These are phyloP conservation scores for Pteropus alecto DNA, from an alignment of 2,113 vertebrate genomes.

Conservation along the genomic window DNA sequence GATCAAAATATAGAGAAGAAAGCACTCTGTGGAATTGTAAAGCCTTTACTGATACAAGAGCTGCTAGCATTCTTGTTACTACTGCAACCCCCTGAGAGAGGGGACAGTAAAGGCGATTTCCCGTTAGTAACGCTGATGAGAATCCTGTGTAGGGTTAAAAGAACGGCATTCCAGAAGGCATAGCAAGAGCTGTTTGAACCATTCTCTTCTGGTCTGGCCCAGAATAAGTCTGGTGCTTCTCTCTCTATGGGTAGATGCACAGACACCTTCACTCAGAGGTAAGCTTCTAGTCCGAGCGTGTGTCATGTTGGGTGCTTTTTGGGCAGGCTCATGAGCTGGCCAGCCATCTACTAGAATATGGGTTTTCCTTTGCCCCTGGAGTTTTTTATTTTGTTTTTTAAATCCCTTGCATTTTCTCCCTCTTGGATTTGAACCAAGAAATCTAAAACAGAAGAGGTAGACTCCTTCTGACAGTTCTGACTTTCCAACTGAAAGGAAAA, in stretches of 20 bases:
- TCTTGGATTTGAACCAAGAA: slow-evolving; percentile 42
- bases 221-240: too few species aligned
- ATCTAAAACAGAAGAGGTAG: slow-evolving; percentile 31
- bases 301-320: background rate
- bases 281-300: background rate
- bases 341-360: background rate
- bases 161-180: background rate
- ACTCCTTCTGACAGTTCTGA: slow-evolving; percentile 41
- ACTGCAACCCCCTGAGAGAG: background rate
- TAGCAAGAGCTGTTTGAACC: background rate
- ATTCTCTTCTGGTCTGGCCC: background rate
- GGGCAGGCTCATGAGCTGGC: background rate
- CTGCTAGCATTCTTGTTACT: background rate
- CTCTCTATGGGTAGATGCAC: background rate
- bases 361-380: background rate
- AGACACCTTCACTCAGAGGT: background rate
- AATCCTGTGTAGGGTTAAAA: background rate
- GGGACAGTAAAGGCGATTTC: background rate
- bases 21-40: background rate
- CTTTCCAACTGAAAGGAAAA: slow-evolving; percentile 44
- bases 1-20: background rate
- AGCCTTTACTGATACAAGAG: background rate
- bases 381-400: background rate
- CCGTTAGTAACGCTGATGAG: background rate
- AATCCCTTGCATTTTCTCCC: background rate